phyloP scores from a whole-genome alignment of 2,888 invertebrate species.

The Rotaria sp. region DNA sequence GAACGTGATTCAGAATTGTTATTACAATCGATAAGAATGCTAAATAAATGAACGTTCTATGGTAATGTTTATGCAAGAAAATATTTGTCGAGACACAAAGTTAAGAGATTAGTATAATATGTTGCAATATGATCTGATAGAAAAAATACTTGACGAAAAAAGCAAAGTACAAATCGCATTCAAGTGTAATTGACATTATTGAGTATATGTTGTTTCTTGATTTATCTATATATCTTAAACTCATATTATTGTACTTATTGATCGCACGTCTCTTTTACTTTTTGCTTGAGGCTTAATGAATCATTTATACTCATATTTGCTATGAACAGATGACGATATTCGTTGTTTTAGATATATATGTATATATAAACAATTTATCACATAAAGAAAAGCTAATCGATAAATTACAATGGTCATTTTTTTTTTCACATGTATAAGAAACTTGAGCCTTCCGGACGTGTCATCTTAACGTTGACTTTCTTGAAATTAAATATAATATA shows the following conservation, averaged over 20 bases:
- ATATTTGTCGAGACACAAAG: neutral
- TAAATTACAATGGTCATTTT: neutral
- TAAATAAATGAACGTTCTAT: neutral
- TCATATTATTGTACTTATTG: neutral
- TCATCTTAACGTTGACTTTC: neutral
- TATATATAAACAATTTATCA: neutral
- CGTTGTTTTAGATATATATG: too few species aligned
- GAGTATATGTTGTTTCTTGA: neutral
- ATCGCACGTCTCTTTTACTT: neutral
- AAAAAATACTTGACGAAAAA: neutral
- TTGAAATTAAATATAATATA: neutral
- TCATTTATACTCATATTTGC: neutral
- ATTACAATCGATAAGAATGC: neutral
- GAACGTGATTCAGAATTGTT: neutral
- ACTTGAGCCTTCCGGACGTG: neutral
- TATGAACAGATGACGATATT: neutral
- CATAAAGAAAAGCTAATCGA: neutral
- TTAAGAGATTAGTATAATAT: neutral
- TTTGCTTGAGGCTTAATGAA: neutral
- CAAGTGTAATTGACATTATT: neutral
- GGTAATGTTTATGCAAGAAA: conserved; percentile 10
- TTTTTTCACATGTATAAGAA: neutral
- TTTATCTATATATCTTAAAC: neutral
- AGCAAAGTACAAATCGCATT: neutral
- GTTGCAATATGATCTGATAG: neutral